These are phyloP conservation scores for Villa cingulata DNA, from an alignment of 2,888 invertebrate genomes.

Conservation along the genomic window DNA sequence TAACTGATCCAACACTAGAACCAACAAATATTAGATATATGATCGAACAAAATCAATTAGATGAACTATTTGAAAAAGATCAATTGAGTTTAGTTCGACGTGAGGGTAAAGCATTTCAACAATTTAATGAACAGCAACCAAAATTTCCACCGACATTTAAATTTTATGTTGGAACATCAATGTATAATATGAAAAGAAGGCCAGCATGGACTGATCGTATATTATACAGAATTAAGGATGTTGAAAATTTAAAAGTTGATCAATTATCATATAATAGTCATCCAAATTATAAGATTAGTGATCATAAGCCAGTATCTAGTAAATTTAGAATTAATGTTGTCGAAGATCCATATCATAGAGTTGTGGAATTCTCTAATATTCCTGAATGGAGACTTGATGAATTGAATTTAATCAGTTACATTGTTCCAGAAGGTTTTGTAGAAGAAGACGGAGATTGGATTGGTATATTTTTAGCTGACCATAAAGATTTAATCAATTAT, in stretches of 20 bases:
- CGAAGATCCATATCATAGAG: constrained; percentile 49
- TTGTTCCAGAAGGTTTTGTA: constrained; percentile 29
- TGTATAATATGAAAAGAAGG: constrained; percentile 70
- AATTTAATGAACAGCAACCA: constrained; percentile 57
- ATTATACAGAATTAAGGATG: constrained; percentile 67
- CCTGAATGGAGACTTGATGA: constrained; percentile 60
- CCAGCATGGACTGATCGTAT: constrained; percentile 95
- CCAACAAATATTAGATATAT: constrained; percentile 53
- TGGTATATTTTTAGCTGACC: constrained; percentile 69
- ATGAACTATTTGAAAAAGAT: constrained; percentile 56
- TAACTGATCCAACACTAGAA: constrained; percentile 47
- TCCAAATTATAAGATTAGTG: constrained; percentile 65
- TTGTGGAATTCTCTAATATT: constrained; percentile 56
- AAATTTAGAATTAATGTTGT: constrained; percentile 63
- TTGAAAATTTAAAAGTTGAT: constrained; percentile 61
- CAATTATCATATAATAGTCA: constrained; percentile 65
- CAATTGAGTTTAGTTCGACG: constrained; percentile 59
- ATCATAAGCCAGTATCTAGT: constrained; percentile 86
- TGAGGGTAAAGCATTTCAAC: constrained; percentile 70
- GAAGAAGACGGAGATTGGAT: constrained; percentile 74
- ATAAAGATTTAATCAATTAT: constrained; percentile 70
- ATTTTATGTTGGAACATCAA: constrained; percentile 57
- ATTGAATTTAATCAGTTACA: constrained; percentile 35
- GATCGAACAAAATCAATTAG: constrained; percentile 50
- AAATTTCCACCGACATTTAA: constrained; percentile 82